Base-by-base conservation (phyloP, 2,888 invertebrate genomes). In the Scaptomyza caliginosa region DNA sequence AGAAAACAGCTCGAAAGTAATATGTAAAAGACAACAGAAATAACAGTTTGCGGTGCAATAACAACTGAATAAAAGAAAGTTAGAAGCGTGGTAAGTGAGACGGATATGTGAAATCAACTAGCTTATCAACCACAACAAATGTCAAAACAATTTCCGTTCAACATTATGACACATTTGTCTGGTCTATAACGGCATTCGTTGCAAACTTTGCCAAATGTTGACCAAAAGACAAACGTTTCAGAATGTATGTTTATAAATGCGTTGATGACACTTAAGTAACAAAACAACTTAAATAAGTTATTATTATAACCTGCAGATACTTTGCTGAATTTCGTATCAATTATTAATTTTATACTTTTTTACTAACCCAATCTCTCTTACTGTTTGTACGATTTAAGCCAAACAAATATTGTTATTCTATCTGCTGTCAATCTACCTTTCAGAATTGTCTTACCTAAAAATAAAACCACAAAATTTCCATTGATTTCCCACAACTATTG, bases 61-160 rank as follows among this genome's bases (percentile, higher is more conserved):
- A 52, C 21, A 70, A 40, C 38, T 38, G 19, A 39, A 39, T 40
- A 46, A 5, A 48, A 19, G 36, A 7, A 42, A 23, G 36, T 38
- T 11, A 4, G 32, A 13, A 19, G 36, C 28, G 50, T 28, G 23
- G 38, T 23, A 8, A 1, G 28, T 11, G 30, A 23, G 8, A 13
- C 52, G 67, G 64, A 52, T 40, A 58, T 58, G 57, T 50, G 50
- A 57, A 85, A 66, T 79, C 67, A 58, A 52, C 43, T 54, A 50
- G 60, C 60, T 62, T 57, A 63, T 69, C 76, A 83, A 79, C 86
- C 79, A 76, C 77, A 80, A 65, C 69, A 86, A 83, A 86, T 64
- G 72, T 79, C 66, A 73, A 79, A 79, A 65, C 76, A 86, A 69
- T 79, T 83, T 86, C 72, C 80, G 76, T 67, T 21, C 38, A 59